Evolutionary conservation across 2,888 invertebrate genomes (phyloP), one percentile per base, ranked within the genome.

Genomic region (Megaustenia siamemsis): DNA sequence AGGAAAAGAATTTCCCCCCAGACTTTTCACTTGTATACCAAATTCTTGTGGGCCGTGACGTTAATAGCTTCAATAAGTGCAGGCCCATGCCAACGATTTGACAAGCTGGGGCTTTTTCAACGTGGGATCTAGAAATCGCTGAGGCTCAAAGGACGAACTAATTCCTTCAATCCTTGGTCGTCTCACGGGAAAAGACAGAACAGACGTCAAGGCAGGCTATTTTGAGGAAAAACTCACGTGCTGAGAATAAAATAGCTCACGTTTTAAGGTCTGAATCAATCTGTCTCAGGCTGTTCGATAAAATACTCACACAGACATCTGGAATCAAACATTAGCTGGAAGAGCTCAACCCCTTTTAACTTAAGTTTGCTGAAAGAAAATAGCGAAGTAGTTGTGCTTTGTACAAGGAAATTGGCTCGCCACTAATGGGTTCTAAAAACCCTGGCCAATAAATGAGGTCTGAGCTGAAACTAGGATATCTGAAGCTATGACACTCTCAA

Each of bases 211-310:
- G 35, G 73, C 49, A 73, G 73, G 18, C 49, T 73, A 73, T 73
- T 73, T 32, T 73, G 32, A 32, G 73, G 73, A 49, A 73, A 45
- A 45, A 49, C 73, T 73, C 73, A 73, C 73, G 73, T 73, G 49
- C 73, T 73, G 73, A 49, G 73, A 49, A 49, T 49, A 73, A 73
- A 28, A 5, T 21, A 32, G 73, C 6, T 18, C 49, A 49, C 45
- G n/a, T 24, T 71, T 40, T 40, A 71, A 71, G 71, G 49, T 45
- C 49, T 49, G 73, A 35, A 49, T 32, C 73, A 73, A 73, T 73
- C 73, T 73, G 49, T 49, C 35, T 49, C 49, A 49, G 32, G 32
- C n/a, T 49, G 21, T 49, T 73, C 49, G 45, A 73, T 73, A 73
- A 73, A 73, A 73, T 73, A 15, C 73, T 73, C 18, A 24, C 49